Evolutionary conservation across 2,797 vertebrate genomes (phyloP), one percentile per base, ranked within the genome.

Genomic region (Mormyrops attenuatus): DNA sequence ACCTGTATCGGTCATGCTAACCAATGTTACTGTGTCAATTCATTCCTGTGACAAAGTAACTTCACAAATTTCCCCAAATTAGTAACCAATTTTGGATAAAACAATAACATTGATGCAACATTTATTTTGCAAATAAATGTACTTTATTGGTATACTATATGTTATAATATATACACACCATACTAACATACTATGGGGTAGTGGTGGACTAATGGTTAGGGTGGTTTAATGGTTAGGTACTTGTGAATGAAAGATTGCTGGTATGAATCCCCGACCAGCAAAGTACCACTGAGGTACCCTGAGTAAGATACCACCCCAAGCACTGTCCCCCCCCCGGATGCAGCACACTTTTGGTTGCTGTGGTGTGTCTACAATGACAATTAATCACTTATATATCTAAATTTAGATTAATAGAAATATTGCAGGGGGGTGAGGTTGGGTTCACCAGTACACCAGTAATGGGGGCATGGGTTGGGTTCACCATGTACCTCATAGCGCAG

Each of bases 401-500:
- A 53, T 53, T 15, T 3, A 53, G 50, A 11, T 50, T 11, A 50
- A 9, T 50, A 50, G 52, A 15, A 15, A 53, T 53, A 53, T 53
- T 13, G n/a, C 5, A 15, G 38, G 20, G 38, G 17, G 8, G n/a
- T 47, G n/a, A 11, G 49, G 49, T 26, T 53, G 52, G 44, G 20
- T 34, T 66, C 38, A 87, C 47, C 66, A 69, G 63, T 69, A 69
- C 3, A 13, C 63, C 11, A 38, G 66, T 38, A 34, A 73, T 38
- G 66, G 26, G 9, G 9, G 50, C 22, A 41, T 63, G 52, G 17
- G 26, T 53, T 44, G 34, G 6, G 11, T 20, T 55, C 26, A 73
- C 41, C n/a, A n/a, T 13, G 89, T 93, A 99, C 97, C 97, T 99
- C 97, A 0, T 96, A 97, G 11, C 96, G 96, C 13, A 97, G 96